phyloP scores from a whole-genome alignment of 2,797 vertebrate species.

The Enteromius paludinosus region DNA sequence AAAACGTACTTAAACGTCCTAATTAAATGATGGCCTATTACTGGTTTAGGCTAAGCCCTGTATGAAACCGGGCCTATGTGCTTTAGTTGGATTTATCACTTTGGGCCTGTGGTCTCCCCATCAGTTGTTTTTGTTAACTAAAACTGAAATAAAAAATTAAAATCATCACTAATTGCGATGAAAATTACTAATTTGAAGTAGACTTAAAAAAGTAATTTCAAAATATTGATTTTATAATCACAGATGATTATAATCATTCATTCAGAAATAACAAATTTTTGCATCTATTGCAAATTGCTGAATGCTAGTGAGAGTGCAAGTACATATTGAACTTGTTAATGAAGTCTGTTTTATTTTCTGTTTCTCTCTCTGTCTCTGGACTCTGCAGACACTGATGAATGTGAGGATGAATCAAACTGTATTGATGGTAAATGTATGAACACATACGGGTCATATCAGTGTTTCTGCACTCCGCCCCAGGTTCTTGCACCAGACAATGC shows the following conservation, averaged over 20 bases:
- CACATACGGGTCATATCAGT: slow-evolving; percentile 91
- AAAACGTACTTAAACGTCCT: no score
- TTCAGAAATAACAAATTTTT: neutral
- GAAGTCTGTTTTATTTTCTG: neutral
- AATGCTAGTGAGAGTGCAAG: neutral
- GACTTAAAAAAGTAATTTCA: neutral
- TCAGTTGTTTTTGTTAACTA: neutral
- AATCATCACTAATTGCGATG: neutral
- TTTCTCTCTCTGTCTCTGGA: slow-evolving; percentile 42
- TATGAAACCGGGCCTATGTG: no score
- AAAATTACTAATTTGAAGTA: neutral
- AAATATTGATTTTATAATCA: neutral
- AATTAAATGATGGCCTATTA: no score
- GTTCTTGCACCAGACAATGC: slow-evolving; percentile 81
- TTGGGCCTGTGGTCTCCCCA: neutral
- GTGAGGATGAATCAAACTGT: slow-evolving; percentile 88
- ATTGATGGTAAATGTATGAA: slow-evolving; percentile 89
- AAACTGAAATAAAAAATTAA: neutral
- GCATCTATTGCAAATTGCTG: neutral
- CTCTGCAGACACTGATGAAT: slow-evolving; percentile 90
- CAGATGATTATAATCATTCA: neutral
- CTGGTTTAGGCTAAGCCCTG: no score
- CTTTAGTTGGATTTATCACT: neutral
- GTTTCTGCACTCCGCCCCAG: slow-evolving; percentile 90
- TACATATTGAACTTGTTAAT: neutral